These are phyloP conservation scores for Podarcis cretensis DNA, from an alignment of 2,113 vertebrate genomes.

Conservation along the genomic window DNA sequence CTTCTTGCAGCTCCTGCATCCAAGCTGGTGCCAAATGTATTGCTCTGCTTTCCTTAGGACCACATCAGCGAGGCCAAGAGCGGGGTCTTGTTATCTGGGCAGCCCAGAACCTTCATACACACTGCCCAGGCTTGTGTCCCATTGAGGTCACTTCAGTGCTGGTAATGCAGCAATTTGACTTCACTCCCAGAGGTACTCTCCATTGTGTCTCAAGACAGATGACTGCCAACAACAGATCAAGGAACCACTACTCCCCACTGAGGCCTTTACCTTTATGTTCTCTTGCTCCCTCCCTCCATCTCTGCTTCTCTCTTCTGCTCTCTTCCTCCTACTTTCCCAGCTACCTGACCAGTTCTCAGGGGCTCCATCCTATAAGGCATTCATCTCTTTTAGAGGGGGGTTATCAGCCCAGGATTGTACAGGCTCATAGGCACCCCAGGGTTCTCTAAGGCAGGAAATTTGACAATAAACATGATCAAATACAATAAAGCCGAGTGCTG, in stretches of 20 bases:
- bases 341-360: neutral
- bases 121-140: too few species aligned
- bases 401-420: neutral
- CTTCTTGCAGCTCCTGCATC: too few species aligned
- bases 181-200: too few species aligned
- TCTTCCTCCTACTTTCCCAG: neutral
- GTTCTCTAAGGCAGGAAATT: slow-evolving; percentile 39
- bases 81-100: too few species aligned
- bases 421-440: neutral
- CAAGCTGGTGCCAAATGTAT: too few species aligned
- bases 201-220: too few species aligned
- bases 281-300: slow-evolving; percentile 48
- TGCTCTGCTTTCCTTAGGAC: too few species aligned
- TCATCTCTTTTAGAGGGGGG: neutral
- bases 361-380: neutral
- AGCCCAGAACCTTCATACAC: too few species aligned
- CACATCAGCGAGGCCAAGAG: too few species aligned
- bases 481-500: slow-evolving; percentile 41
- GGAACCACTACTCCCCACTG: too few species aligned
- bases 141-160: too few species aligned
- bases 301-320: slow-evolving; percentile 29
- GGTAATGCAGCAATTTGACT: too few species aligned
- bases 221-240: neutral
- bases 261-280: neutral
- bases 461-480: slow-evolving; percentile 41